phyloP scores from a whole-genome alignment of 2,888 invertebrate genomes.

The Caenorhabditis wallacei region DNA sequence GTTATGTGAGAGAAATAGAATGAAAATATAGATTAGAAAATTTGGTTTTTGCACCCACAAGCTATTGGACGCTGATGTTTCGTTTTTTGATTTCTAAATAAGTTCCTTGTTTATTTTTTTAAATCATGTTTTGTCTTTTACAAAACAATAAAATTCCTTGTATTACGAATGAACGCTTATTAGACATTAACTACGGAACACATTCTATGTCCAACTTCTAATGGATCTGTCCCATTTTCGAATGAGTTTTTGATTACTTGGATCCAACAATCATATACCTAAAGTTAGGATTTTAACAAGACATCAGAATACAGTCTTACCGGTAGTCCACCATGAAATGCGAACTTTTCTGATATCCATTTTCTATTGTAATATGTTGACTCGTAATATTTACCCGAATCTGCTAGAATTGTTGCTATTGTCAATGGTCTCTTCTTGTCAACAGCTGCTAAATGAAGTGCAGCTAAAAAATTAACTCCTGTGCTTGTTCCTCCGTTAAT shows the following conservation, averaged over 20 bases:
- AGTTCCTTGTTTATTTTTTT: not conserved
- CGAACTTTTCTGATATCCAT: constrained; percentile 74
- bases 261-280: constrained; percentile 74
- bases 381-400: constrained; percentile 69
- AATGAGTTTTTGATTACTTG: constrained; percentile 56
- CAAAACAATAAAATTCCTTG: too few species aligned
- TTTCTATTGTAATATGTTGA: constrained; percentile 69
- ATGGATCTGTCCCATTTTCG: constrained; percentile 66
- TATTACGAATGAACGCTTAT: too few species aligned
- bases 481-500: constrained; percentile 73
- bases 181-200: not conserved
- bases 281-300: not conserved
- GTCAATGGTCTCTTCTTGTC: constrained; percentile 11
- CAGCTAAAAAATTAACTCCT: constrained; percentile 76
- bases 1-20: not conserved
- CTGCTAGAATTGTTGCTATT: constrained; percentile 72
- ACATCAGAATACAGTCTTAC: constrained; percentile 4
- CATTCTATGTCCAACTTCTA: constrained; percentile 28
- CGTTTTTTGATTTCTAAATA: not conserved
- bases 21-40: not conserved
- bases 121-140: not conserved
- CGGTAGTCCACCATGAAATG: constrained; percentile 72
- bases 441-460: constrained; percentile 69
- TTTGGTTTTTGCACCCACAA: constrained; percentile 52
- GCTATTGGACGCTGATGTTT: constrained; percentile 22